Base-by-base conservation (phyloP, 1,140 invertebrate species). In the Sycophila sp. region DNA sequence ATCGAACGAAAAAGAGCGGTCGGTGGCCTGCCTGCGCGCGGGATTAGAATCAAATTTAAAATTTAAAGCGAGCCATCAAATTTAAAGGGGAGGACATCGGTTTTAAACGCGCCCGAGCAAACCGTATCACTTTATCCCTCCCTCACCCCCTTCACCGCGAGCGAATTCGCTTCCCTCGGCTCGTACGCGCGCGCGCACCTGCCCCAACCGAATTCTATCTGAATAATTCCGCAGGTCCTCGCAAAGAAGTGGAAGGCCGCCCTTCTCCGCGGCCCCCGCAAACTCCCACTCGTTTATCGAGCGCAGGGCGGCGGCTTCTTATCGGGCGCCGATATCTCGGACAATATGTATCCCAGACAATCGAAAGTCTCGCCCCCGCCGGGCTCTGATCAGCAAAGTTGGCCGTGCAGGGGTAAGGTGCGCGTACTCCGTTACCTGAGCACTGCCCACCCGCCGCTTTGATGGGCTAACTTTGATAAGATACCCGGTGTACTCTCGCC, bases 401-500 rank as follows among this genome's bases (percentile, higher is more conserved):
- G 76, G 77, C 76, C 73, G n/a, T n/a, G n/a, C n/a, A n/a, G n/a
- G n/a, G n/a, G n/a, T n/a, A 75, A 76, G 74, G 74, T 76, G 63
- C 74, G 72, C 72, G 73, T 73, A 76, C 71, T 70, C 63, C 69
- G n/a, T n/a, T n/a, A n/a, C n/a, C n/a, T n/a, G n/a, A n/a, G n/a
- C n/a, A n/a, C n/a, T n/a, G n/a, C n/a, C n/a, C n/a, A n/a, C n/a
- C n/a, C n/a, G 8, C 24, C 30, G n/a, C 32, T 32, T 79, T 80
- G 81, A 83, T 83, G 77, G 76, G 75, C 78, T 78, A 84, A 84
- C 78, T 84, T 84, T 83, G 81, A 84, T 84, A 84, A 83, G 82
- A 83, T 84, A 84, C 78, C n/a, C 78, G 77, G 79, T 81, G 83
- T 82, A 81, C 79, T 76, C 81, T 81, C 73, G 74, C 69, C 78